Evolutionary conservation across 2,888 invertebrate species (phyloP), one percentile per base, ranked within the genome.

Genomic region (Gandaritis pyraliata): DNA sequence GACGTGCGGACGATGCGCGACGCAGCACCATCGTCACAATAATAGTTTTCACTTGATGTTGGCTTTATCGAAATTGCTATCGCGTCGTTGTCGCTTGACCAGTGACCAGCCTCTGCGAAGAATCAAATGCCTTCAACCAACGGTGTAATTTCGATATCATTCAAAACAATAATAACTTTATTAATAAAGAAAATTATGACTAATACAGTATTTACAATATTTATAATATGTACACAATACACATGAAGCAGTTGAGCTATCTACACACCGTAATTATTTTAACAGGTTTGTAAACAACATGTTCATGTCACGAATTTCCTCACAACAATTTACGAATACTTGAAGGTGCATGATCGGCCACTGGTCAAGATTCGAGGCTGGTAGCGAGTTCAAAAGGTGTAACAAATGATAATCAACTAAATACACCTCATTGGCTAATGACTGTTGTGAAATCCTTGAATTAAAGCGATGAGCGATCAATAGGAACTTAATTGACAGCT

Each of bases 371-470:
- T n/a, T n/a, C 45, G 23, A 43, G 3, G 36, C 43, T 38, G 11
- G 50, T 58, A 50, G 36, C 45, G 7, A 45, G 48, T 43, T 54
- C 45, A 50, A 11, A 38, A 46, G 38, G 55, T 39, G 51, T 55
- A 46, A 33, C 33, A 51, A 41, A 56, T 47, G 18, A 51, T 29
- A 61, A 55, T 16, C 23, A 43, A 49, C 45, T 49, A 55, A 11
- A 8, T 45, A 36, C 41, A 58, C 15, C n/a, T 33, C 46, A 51
- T 52, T 58, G 51, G 51, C 2, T n/a, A n/a, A n/a, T n/a, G n/a
- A n/a, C n/a, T 54, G 36, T n/a, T 56, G 41, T 38, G 30, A 60
- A 60, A 54, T 46, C 55, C 60, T 60, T 60, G 60, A 59, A 59
- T 11, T 33, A 6, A 39, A 13, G 47, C 43, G 11, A 43, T 53